Percentiles rank a stretch among this genome's conserved stretches.
Evolutionary conservation across 2,888 invertebrate species (phyloP).

Genomic region (Tuberolachnus salignus): DNA sequence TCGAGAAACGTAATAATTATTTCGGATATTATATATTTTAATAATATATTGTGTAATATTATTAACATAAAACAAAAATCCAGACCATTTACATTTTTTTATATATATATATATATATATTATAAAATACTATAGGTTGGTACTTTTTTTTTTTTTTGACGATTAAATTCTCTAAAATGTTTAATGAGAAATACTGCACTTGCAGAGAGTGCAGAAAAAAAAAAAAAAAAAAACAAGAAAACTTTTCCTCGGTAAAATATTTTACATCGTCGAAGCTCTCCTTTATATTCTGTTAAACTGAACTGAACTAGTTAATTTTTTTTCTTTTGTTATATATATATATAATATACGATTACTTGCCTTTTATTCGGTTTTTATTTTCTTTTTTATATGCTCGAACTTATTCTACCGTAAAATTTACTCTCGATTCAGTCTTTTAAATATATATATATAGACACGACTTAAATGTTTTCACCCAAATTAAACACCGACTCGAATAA

Average conservation of each 20-base stretch:
- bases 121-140: too few relatives aligned
- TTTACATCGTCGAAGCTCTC: constrained; percentile 3
- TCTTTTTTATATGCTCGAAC: neutral
- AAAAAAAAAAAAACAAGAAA: constrained; percentile 34
- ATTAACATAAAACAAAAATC: too few relatives aligned
- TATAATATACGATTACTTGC: neutral
- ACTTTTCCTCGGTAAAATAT: constrained; percentile 4
- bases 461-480: neutral
- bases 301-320: constrained; percentile 34
- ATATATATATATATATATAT: neutral
- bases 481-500: neutral
- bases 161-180: constrained; percentile 36
- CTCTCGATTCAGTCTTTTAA: neutral
- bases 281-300: constrained; percentile 20
- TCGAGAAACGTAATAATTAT: constrained; percentile 29
- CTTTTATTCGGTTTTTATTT: constrained; percentile 9
- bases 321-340: neutral
- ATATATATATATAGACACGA: neutral
- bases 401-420: constrained; percentile 17
- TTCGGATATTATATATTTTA: neutral
- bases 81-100: neutral
- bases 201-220: neutral
- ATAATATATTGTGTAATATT: too few relatives aligned
- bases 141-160: constrained; percentile 28
- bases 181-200: constrained; percentile 48